Evolutionary conservation across 2,113 vertebrate species (phyloP).

Genomic region (Chunga burmeisteri): DNA sequence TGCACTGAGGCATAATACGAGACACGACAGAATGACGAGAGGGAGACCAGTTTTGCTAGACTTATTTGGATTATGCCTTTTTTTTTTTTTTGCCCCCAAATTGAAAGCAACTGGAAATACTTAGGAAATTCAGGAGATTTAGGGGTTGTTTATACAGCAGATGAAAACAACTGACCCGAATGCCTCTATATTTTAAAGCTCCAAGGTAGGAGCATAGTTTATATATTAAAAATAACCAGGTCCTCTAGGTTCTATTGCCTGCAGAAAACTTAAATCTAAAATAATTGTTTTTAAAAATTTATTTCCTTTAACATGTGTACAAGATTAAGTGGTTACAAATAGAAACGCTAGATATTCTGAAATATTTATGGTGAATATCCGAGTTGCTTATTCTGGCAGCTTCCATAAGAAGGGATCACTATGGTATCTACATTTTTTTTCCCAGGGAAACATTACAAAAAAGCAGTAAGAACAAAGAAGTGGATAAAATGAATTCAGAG

Average conservation of each 20-base stretch:
- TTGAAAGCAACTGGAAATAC: constrained; percentile 49
- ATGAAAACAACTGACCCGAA: constrained; percentile 49
- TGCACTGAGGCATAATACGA: not conserved
- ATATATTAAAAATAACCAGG: constrained; percentile 45
- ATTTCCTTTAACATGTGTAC: constrained; percentile 64
- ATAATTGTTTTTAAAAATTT: constrained; percentile 46
- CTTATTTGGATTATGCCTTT: not conserved
- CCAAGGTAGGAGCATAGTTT: not conserved
- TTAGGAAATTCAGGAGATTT: constrained; percentile 35
- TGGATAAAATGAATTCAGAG: not conserved
- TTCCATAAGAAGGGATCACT: constrained; percentile 23
- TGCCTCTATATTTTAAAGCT: constrained; percentile 38
- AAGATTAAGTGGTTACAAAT: constrained; percentile 48
- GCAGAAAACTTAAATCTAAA: constrained; percentile 54
- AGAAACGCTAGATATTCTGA: constrained; percentile 46
- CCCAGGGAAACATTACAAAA: not conserved
- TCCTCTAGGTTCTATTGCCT: not conserved
- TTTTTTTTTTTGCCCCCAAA: constrained; percentile 4
- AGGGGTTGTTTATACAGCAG: constrained; percentile 32
- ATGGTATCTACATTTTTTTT: not conserved
- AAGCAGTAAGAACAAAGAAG: not conserved
- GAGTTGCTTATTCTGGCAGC: constrained; percentile 51
- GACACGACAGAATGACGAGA: not conserved
- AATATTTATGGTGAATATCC: constrained; percentile 32
- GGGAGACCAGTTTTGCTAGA: not conserved